Base-by-base conservation (phyloP, 2,797 vertebrate genomes). In the Catamblyrhynchus diadema region DNA sequence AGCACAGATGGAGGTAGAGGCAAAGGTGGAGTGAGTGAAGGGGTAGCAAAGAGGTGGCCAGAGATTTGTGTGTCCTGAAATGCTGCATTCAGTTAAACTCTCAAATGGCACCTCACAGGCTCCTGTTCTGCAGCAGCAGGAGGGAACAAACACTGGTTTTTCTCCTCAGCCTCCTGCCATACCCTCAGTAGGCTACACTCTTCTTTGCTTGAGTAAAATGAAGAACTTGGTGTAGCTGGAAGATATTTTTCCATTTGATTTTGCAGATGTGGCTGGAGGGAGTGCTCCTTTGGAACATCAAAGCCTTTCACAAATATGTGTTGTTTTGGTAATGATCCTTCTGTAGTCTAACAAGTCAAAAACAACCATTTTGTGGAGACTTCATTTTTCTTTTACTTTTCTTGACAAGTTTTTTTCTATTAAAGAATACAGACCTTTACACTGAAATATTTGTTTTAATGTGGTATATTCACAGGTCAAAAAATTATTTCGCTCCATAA, bases 171-270 rank as follows among this genome's bases (percentile, higher is more conserved):
- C 1, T 2, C 70, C 70, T 72, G n/a, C 50, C 44, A 33, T 48
- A 22, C 21, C 57, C 45, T 39, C 9, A 0, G 17, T 16, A 69
- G 75, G 24, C 39, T 45, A 12, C 39, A 27, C 10, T 59, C 67
- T 11, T 47, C 37, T 51, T 37, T 72, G 39, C 4, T 0, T 5
- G n/a, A 62, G 56, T 39, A 13, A 73, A 88, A 73, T 33, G 25
- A 90, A 80, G 59, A 94, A 42, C n/a, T 50, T 13, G 1, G 47
- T 42, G 39, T 70, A 88, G 65, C 69, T 87, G 33, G 44, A 73
- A 92, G 65, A 88, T 28, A 67, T 83, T 94, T 87, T 95, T 70
- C 56, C 27, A 86, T 64, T 74, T 88, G 57, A 81, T 83, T 92
- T 74, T 70, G 75, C 33, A 80, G 72, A 86, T 65, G 56, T 85